These are phyloP conservation scores for Cephalopterus ornatus DNA, from an alignment of 2,113 vertebrate genomes.

Conservation along the genomic window DNA sequence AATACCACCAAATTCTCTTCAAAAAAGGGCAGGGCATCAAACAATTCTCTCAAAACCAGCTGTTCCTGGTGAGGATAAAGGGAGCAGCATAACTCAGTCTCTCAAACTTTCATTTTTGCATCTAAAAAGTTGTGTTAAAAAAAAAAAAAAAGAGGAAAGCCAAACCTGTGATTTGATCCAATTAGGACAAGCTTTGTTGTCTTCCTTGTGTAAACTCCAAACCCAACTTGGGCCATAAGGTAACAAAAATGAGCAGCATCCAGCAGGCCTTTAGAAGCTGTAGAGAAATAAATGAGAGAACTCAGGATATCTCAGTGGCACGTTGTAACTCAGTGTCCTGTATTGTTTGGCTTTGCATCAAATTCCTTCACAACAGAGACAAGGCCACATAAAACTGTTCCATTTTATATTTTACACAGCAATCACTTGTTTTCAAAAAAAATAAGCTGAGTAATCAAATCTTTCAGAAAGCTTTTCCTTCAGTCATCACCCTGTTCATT, in stretches of 20 bases:
- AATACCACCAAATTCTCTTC: not conserved
- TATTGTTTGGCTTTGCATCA: not conserved
- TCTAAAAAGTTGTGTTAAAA: not conserved
- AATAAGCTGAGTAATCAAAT: not conserved
- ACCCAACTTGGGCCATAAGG: conserved; percentile 92
- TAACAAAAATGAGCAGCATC: conserved; percentile 99
- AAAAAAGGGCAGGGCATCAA: not conserved
- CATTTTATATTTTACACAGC: not conserved
- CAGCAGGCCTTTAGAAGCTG: conserved; percentile 90
- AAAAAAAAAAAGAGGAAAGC: not conserved
- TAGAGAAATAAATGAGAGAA: not conserved
- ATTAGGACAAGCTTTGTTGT: conserved; percentile 92
- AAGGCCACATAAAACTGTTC: not conserved
- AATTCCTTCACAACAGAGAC: not conserved
- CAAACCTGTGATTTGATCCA: conserved; percentile 94
- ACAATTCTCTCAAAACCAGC: not conserved
- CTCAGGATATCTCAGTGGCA: not conserved
- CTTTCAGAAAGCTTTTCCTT: not conserved
- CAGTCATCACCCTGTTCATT: not conserved
- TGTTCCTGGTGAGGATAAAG: not conserved
- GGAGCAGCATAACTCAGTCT: not conserved
- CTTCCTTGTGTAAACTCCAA: conserved; percentile 93
- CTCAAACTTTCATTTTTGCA: not conserved
- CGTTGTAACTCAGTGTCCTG: not conserved
- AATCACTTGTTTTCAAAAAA: not conserved